Percentiles rank a stretch among this genome's conserved stretches.
These are phyloP conservation scores for Crenichthys baileyi DNA, from an alignment of 2,797 vertebrate species.

Conservation along the genomic window DNA sequence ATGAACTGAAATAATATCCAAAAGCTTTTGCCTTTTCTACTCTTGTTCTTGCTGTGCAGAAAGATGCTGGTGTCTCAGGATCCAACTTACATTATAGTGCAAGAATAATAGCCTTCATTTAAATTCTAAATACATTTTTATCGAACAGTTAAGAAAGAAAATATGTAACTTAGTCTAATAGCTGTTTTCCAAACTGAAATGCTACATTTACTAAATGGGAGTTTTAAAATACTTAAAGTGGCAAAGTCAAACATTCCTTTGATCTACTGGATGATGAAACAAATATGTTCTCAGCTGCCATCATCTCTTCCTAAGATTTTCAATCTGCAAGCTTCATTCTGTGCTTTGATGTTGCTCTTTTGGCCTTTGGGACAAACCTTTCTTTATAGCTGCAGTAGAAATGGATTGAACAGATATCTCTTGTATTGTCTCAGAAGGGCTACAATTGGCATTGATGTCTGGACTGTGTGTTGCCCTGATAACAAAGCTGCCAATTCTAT, in stretches of 20 bases:
- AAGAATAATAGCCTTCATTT: not conserved
- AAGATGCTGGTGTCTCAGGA: no score
- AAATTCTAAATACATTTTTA: not conserved
- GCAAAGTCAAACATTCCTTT: not conserved
- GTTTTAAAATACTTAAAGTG: not conserved
- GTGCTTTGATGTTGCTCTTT: conserved; percentile 21
- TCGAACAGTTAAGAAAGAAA: not conserved
- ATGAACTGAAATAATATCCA: no score
- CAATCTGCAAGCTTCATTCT: conserved; percentile 22
- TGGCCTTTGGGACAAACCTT: conserved; percentile 30
- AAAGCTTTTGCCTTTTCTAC: no score
- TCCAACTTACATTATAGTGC: not conserved
- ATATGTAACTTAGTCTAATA: not conserved
- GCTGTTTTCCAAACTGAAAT: conserved; percentile 1
- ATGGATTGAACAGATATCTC: conserved; percentile 44
- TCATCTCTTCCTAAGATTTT: conserved; percentile 30
- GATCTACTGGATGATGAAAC: not conserved
- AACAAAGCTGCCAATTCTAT: conserved; percentile 59
- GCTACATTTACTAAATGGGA: not conserved
- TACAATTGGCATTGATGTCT: conserved; percentile 54
- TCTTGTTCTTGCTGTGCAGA: no score
- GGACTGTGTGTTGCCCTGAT: conserved; percentile 47
- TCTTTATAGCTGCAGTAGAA: conserved; percentile 49
- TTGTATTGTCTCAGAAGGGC: conserved; percentile 59
- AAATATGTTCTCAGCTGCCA: conserved; percentile 1